Percentiles rank a stretch among this genome's conserved stretches.
phyloP scores from a whole-genome alignment of 2,113 vertebrate species.

The Garra rufa region DNA sequence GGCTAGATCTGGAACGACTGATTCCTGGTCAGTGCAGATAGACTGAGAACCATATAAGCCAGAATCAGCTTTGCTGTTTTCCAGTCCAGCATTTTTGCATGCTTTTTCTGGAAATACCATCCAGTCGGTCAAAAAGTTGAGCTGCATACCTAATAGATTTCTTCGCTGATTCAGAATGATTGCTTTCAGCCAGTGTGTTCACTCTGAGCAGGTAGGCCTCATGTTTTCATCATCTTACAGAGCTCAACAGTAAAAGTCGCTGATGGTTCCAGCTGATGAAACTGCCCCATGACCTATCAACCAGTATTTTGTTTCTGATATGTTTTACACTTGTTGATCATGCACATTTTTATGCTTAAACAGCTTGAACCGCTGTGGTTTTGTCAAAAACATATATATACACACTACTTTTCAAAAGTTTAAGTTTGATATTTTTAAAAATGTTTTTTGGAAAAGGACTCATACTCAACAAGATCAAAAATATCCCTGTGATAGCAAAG shows the following conservation, averaged over 20 bases:
- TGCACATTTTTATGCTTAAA: background rate
- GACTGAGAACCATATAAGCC: background rate
- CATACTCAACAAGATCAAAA: background rate
- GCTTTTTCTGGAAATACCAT: background rate
- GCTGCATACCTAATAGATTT: background rate
- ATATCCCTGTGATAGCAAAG: background rate
- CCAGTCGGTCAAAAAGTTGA: background rate
- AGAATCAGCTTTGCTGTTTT: background rate
- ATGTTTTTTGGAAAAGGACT: background rate
- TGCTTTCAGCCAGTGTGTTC: background rate
- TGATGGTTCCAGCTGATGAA: background rate
- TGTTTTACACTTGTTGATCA: background rate
- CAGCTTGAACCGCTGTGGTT: background rate
- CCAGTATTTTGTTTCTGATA: background rate
- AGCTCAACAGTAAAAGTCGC: background rate
- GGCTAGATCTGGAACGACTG: background rate
- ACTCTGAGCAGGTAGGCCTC: constrained; percentile 19
- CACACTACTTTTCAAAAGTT: background rate
- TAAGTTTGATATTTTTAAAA: background rate
- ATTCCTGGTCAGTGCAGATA: background rate
- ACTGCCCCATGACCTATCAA: background rate
- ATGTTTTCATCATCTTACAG: background rate
- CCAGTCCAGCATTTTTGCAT: background rate
- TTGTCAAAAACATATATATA: background rate
- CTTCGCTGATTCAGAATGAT: background rate